Evolutionary conservation across 2,888 invertebrate genomes (phyloP), one percentile per base, ranked within the genome.

Genomic region (Carterocephalus palaemon): DNA sequence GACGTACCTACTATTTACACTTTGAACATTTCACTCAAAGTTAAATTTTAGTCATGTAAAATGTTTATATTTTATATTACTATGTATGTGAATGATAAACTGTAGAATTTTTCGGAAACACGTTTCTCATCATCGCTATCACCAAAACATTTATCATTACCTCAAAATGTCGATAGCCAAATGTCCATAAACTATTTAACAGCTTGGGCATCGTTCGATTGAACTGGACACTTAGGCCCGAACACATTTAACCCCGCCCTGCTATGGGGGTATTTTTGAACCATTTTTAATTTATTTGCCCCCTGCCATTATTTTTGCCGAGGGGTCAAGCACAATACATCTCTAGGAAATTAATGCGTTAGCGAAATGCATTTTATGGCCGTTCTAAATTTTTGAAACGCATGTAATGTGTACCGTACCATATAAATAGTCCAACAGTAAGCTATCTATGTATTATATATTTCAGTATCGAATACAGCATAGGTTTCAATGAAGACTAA

Each of bases 251-350:
- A n/a, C n/a, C n/a, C n/a, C n/a, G n/a, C n/a, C n/a, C n/a, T n/a
- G n/a, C n/a, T n/a, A n/a, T n/a, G n/a, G 80, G 81, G 84, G 78
- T 76, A 81, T 82, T 84, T 82, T 82, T 76, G 81, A 82, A 57
- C 67, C 75, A 82, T 83, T 86, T 86, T 86, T 86, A 86, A 86
- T 86, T 85, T 85, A 86, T 84, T 75, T 83, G 82, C 76, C 84
- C 83, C 70, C 68, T 53, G 70, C 78, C 74, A 80, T 85, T 84
- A 84, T 83, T 84, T 85, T 79, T 70, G 62, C 48, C 47, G 80
- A 82, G 78, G 85, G 85, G 85, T 86, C 85, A 86, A 75, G 62
- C 61, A 80, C 77, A 80, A 78, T 75, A 65, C 59, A 36, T 6
- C 7, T 16, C 7, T 10, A 24, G 32, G 22, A 71, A 69, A 75